phyloP scores from a whole-genome alignment of 2,113 vertebrate species.

The Myocastor coypus region DNA sequence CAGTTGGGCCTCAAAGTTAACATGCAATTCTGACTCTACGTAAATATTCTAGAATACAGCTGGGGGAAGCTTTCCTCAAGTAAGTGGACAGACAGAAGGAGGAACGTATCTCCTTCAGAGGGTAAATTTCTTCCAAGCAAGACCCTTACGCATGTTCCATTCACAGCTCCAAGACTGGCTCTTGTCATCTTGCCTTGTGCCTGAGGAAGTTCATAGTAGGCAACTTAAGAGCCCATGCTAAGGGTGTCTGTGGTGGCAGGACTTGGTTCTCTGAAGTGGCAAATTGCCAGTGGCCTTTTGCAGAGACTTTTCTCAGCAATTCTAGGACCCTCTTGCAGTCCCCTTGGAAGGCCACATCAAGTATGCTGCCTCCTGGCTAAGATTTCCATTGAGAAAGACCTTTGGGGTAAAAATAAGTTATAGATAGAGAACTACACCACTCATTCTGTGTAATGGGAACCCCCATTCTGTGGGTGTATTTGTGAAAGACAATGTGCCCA shows the following conservation, averaged over 20 bases:
- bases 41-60: rapidly evolving
- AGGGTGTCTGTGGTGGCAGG: neutral
- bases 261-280: neutral
- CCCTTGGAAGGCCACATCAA: neutral
- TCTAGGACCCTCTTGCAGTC: neutral
- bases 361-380: neutral
- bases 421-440: neutral
- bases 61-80: rapidly evolving
- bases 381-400: neutral
- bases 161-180: neutral
- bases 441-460: neutral
- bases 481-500: neutral
- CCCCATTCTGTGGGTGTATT: neutral
- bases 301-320: neutral
- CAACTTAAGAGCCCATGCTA: neutral
- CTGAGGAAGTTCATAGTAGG: neutral
- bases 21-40: neutral
- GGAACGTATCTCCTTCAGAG: neutral
- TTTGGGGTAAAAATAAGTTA: neutral
- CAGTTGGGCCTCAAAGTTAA: neutral
- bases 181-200: neutral
- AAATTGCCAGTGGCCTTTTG: neutral
- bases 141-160: neutral
- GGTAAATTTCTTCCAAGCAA: neutral
- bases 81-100: neutral